Conservation (phyloP, 2,113 vertebrate species). For the Mastomys coucha region DNA sequence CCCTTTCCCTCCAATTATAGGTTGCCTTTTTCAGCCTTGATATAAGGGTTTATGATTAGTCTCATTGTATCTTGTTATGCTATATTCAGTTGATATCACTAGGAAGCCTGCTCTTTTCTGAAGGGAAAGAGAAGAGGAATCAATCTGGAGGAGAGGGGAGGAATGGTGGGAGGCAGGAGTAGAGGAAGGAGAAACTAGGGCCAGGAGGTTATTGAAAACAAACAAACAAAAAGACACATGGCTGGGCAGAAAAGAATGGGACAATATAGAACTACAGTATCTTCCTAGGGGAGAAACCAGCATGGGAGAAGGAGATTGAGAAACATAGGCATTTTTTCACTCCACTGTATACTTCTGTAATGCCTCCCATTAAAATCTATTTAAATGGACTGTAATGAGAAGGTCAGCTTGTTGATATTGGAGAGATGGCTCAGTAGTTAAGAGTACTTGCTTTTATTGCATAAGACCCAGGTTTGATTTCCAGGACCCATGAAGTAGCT, state of each 20-base stretch:
- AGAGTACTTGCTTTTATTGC: background rate
- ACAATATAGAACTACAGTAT: background rate
- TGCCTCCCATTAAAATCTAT: constrained; percentile 35
- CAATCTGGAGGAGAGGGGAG: background rate
- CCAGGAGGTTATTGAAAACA: background rate
- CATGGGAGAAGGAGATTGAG: background rate
- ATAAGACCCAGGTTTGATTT: background rate
- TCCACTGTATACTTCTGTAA: background rate
- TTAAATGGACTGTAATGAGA: constrained; percentile 7
- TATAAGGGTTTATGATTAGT: background rate
- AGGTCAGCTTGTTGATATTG: background rate
- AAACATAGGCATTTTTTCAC: background rate
- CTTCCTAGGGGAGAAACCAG: background rate
- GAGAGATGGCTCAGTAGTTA: background rate
- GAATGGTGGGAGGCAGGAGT: background rate
- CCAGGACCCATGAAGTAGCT: background rate
- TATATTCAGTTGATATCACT: background rate
- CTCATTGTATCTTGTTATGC: background rate
- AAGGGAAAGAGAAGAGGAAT: background rate
- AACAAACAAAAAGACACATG: background rate
- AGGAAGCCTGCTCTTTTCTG: background rate
- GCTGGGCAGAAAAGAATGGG: background rate
- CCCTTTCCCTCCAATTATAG: background rate
- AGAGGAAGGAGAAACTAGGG: background rate
- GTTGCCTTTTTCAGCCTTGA: background rate